Evolutionary conservation across 1,140 invertebrate genomes (phyloP).

Genomic region (Cataglyphis hispanica): DNA sequence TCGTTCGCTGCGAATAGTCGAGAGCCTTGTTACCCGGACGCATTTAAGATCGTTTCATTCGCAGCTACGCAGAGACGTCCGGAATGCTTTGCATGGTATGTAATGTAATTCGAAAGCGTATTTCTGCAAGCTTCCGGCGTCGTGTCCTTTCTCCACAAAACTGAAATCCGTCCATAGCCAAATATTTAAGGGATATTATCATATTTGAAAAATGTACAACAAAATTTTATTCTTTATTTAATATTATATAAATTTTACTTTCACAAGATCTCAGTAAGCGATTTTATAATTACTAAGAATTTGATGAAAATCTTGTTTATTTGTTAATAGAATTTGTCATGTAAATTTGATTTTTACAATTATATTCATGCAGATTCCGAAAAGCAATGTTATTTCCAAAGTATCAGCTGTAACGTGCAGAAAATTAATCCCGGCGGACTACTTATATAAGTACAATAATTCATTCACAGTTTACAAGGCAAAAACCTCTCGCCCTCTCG

Average conservation of each 20-base stretch:
- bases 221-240: background rate
- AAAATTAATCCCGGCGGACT: conserved; percentile 42
- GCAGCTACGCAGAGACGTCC: background rate
- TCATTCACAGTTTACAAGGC: conserved; percentile 34
- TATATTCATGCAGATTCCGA: background rate
- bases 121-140: background rate
- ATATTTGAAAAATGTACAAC: background rate
- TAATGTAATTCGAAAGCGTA: background rate
- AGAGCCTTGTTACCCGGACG: conserved; percentile 24
- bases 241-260: background rate
- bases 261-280: background rate
- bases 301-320: background rate
- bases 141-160: background rate
- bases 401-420: conserved; percentile 27
- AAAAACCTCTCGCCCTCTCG: conserved; percentile 47
- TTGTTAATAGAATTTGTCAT: background rate
- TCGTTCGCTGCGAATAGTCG: conserved; percentile 28
- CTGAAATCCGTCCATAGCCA: background rate
- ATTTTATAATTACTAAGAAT: background rate
- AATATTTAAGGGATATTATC: background rate
- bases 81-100: background rate
- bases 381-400: background rate
- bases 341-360: background rate
- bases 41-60: conserved; percentile 17
- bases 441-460: conserved; percentile 52